phyloP scores from a whole-genome alignment of 2,888 invertebrate genomes.

The Oasisia sp. region DNA sequence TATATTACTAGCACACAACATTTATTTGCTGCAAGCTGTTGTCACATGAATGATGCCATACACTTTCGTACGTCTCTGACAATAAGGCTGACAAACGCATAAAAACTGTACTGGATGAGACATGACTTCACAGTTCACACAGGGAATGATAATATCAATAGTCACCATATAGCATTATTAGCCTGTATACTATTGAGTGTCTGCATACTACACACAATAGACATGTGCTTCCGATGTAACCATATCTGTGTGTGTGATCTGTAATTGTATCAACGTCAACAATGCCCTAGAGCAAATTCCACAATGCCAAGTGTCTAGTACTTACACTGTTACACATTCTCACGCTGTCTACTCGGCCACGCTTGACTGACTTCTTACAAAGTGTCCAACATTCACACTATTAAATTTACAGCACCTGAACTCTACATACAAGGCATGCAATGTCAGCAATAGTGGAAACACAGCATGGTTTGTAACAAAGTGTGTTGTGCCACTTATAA shows the following conservation, averaged over 20 bases:
- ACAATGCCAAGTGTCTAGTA: neutral
- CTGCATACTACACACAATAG: neutral
- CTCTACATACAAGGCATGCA: neutral
- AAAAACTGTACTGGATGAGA: neutral
- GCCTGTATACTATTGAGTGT: neutral
- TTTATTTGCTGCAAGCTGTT: neutral
- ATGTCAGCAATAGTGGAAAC: neutral
- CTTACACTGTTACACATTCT: neutral
- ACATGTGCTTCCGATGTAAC: neutral
- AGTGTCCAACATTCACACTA: neutral
- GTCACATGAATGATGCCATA: neutral
- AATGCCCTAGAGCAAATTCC: neutral
- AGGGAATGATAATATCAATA: neutral
- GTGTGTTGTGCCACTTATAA: too few relatives aligned
- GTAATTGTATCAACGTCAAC: neutral
- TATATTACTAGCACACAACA: neutral
- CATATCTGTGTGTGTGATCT: neutral
- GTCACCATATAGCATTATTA: too few relatives aligned
- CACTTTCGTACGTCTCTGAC: neutral
- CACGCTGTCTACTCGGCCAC: neutral
- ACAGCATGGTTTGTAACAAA: too few relatives aligned
- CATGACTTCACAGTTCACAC: neutral
- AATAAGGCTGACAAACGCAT: neutral
- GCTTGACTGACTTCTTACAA: slow-evolving; percentile 1
- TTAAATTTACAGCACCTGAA: neutral